These are phyloP conservation scores for Zaprionus lineosus DNA, from an alignment of 2,888 invertebrate genomes.

Conservation along the genomic window DNA sequence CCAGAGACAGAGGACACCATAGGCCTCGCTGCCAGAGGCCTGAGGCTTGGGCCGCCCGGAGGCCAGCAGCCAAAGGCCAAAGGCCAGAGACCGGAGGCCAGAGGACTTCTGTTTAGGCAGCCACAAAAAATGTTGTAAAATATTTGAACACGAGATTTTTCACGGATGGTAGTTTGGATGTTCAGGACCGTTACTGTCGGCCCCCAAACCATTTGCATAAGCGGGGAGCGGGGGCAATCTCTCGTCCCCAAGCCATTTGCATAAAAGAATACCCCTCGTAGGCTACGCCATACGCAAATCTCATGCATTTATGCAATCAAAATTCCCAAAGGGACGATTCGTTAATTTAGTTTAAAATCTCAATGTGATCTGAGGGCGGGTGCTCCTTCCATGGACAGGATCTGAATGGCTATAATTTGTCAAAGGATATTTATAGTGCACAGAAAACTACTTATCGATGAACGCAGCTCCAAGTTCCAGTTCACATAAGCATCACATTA, in stretches of 20 bases:
- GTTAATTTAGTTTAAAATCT: slow-evolving; percentile 54
- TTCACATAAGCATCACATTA: too few relatives aligned
- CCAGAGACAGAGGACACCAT: slow-evolving; percentile 4
- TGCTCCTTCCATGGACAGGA: too few relatives aligned
- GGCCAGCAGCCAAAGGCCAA: too few relatives aligned
- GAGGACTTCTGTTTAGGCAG: slow-evolving; percentile 63
- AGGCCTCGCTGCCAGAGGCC: slow-evolving; percentile 25
- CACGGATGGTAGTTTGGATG: slow-evolving; percentile 79
- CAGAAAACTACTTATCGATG: too few relatives aligned
- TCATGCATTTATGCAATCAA: slow-evolving; percentile 64
- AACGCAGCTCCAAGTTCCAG: too few relatives aligned
- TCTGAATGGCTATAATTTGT: too few relatives aligned
- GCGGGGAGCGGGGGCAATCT: too few relatives aligned
- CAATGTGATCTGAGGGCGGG: too few relatives aligned
- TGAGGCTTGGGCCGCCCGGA: too few relatives aligned
- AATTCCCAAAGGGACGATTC: slow-evolving; percentile 24
- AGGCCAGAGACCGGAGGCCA: too few relatives aligned
- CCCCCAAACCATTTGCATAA: background rate
- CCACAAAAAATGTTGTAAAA: slow-evolving; percentile 75
- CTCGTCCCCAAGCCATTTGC: slow-evolving; percentile 56
- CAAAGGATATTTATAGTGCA: too few relatives aligned
- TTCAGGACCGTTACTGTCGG: slow-evolving; percentile 71
- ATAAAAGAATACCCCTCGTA: slow-evolving; percentile 59
- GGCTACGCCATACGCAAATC: slow-evolving; percentile 40
- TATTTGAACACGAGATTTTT: slow-evolving; percentile 79